Evolutionary conservation across 2,888 invertebrate genomes (phyloP), one percentile per base, ranked within the genome.

Genomic region (Drosophila nigricruria): DNA sequence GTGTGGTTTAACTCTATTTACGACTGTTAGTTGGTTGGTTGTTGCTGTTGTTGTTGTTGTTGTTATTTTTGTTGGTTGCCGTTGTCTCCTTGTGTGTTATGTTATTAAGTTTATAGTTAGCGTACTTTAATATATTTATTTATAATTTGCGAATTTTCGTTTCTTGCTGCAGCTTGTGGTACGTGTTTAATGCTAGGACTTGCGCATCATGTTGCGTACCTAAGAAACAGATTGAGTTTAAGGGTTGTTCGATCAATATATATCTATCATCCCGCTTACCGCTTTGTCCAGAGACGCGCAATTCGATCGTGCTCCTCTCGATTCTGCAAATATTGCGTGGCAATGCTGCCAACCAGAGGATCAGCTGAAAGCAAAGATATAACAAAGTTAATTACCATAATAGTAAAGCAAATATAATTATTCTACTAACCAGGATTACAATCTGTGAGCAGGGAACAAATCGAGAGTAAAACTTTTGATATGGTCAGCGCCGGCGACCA

Each of bases 401-500:
- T 5, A 49, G 5, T 8, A 18, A n/a, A 34, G 8, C 18, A 27
- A 20, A 1, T 0, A 20, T 9, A n/a, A 18, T 5, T 6, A 27
- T 6, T 20, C 6, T n/a, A 92, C 94, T 93, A 93, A 98, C 98
- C 98, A 94, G 99, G 99, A 95, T 99, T 99, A 93, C 99, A 99
- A 94, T 99, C 99, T 91, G 98, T 98, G 90, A 99, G 95, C 92
- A 99, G 95, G 88, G 98, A 98, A 95, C 98, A 98, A 94, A 99
- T 98, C 84, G 98, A 98, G 83, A 99, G 95, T 89, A 99, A 95
- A 84, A 99, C 98, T 94, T 99, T 99, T 76, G 98, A 98, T 94
- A 99, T 98, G 89, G 99, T 99, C 91, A 99, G 94, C 49, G 99
- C 98, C n/a, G 99, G 98, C 36, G 98, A 98, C 99, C 99, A 99